Evolutionary conservation across 2,888 invertebrate genomes (phyloP), one percentile per base, ranked within the genome.

Genomic region (Eristalis arbustorum): DNA sequence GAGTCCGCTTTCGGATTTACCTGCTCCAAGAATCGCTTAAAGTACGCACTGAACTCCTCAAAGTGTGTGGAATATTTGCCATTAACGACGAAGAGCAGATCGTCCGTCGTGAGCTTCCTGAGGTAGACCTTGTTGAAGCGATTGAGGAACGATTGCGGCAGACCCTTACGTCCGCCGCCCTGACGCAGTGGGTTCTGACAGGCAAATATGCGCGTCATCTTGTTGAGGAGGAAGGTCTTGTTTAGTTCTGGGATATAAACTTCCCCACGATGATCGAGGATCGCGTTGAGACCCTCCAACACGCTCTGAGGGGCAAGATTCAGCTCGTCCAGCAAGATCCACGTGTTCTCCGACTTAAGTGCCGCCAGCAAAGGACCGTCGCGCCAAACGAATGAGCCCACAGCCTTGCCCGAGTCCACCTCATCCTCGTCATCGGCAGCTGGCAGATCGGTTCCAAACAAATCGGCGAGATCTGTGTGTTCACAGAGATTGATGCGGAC

Each of bases 291-390:
- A 34, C 99, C 99, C 94, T 99, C 99, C 14, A 99, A 93, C 0
- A 99, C 99, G 0, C 99, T 98, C 92, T 99, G 99, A 0, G 99
- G 98, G 0, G 99, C 99, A 88, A 99, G 94, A 94, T 99, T 99
- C 88, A 99, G 94, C 94, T 99, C 99, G 92, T 99, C 99, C 31
- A 99, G 93, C 23, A 99, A 94, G 89, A 99, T 96, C 99, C 99
- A 99, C 89, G 98, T 95, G 72, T 92, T 91, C 13, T 98, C 97
- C 68, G 96, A 95, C 93, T 98, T 98, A 25, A 99, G 94, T 0
- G 99, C 99, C 80, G 96, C 96, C 57, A 99, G 93, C 84, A 99
- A 95, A 0, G 99, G 99, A 0, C 99, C 99, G 93, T 99, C 99
- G 90, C 97, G 95, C 97, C 99, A 99, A 2, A 96, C 95, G 93